Evolutionary conservation across 2,797 vertebrate genomes (phyloP), one percentile per base, ranked within the genome.

Genomic region (Anguilla pacifica): DNA sequence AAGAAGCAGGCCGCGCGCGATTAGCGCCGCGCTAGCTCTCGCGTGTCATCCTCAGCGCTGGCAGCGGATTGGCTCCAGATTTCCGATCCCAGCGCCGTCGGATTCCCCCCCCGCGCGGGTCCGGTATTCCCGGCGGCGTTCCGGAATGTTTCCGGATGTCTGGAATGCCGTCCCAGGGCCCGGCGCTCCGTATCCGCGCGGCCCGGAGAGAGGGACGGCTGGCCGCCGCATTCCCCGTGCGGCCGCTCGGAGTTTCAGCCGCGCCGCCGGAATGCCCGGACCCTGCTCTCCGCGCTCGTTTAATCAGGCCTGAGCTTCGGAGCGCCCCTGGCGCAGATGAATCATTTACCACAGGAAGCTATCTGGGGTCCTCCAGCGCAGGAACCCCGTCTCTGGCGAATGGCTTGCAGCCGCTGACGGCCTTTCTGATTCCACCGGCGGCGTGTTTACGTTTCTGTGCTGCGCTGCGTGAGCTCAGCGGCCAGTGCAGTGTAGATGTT

Each of bases 281-380:
- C 91, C 85, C 92, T 93, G 90, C 49, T 79, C 91, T 74, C 35
- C 59, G 17, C 28, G 81, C 79, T 67, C 2, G 83, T 35, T 39
- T 7, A 11, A 49, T 67, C 25, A 11, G 53, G 7, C 39, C 17
- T 61, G 55, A 46, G 55, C 84, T 85, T 85, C 11, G 19, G 61
- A 88, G 35, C 55, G 15, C 72, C 43, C 25, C 59, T 19, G 0
- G n/a, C 74, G 35, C n/a, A 43, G 35, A 91, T 94, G 92, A 93
- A 92, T 70, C 87, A 93, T 93, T 94, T 85, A 92, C 92, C 55
- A 88, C 70, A 86, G 7, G 82, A 72, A 86, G n/a, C 11, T 84
- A 0, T 13, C 1, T 2, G 28, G 25, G 53, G 82, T 31, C 57
- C 53, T n/a, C 49, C 81, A 5, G 19, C 7, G 46, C n/a, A 83